Conservation (phyloP, 2,113 vertebrate genomes). For the Bubalus kerabau region DNA sequence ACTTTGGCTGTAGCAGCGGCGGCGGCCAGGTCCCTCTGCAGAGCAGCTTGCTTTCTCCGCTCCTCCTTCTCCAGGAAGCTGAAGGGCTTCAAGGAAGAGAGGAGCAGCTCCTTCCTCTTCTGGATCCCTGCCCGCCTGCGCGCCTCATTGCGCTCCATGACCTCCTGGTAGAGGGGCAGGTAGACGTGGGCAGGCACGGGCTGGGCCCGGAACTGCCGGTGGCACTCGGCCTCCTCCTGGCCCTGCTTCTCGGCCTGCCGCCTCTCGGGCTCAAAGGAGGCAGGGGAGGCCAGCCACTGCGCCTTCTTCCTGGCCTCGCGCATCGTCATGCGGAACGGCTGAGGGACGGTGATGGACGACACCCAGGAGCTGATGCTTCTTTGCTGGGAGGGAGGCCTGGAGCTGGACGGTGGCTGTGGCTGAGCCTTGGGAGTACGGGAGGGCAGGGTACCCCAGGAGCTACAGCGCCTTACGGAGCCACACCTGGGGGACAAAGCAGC, state of each 20-base stretch:
- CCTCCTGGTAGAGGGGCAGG: constrained; percentile 85
- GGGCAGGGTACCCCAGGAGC: constrained; percentile 78
- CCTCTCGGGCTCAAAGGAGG: constrained; percentile 75
- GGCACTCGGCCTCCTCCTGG: constrained; percentile 87
- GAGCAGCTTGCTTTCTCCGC: constrained; percentile 80
- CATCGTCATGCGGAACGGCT: constrained; percentile 79
- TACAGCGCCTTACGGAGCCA: constrained; percentile 76
- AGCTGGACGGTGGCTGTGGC: constrained; percentile 49
- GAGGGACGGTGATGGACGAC: constrained; percentile 79
- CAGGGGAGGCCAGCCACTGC: constrained; percentile 74
- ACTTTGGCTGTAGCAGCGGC: constrained; percentile 65
- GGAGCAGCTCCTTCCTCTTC: constrained; percentile 88
- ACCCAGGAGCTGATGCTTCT: constrained; percentile 73
- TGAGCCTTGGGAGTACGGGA: constrained; percentile 63
- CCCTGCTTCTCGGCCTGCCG: constrained; percentile 78
- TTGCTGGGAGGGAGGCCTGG: constrained; percentile 65
- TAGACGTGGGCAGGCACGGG: constrained; percentile 87
- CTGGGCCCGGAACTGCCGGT: constrained; percentile 88
- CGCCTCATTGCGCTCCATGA: constrained; percentile 83
- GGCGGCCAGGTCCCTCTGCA: constrained; percentile 68
- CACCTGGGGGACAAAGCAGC: constrained; percentile 62
- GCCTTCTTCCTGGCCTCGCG: constrained; percentile 76
- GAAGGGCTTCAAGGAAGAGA: constrained; percentile 91
- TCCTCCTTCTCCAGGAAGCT: constrained; percentile 88
- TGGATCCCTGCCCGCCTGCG: constrained; percentile 82